Percentiles rank a stretch among this genome's conserved stretches.
These are phyloP conservation scores for Antheraea mylitta DNA, from an alignment of 1,140 invertebrate genomes.

Conservation along the genomic window DNA sequence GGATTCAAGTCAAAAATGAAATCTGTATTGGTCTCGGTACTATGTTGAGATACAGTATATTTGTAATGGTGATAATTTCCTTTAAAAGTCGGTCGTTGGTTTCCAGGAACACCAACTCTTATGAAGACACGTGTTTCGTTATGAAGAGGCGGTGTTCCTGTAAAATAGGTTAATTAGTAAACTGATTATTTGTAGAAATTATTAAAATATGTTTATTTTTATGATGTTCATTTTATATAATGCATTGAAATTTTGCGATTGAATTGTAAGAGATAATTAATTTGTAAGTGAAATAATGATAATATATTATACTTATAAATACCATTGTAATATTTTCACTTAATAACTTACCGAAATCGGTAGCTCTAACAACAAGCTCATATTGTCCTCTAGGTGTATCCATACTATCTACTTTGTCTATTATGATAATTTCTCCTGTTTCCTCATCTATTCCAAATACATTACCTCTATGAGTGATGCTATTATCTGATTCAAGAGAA, in stretches of 20 bases:
- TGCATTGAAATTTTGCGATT: too few species aligned
- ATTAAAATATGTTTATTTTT: not conserved
- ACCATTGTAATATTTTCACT: not conserved
- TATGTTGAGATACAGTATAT: constrained; percentile 50
- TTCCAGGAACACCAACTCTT: constrained; percentile 87
- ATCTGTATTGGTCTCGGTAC: constrained; percentile 56
- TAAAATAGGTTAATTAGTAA: constrained; percentile 16
- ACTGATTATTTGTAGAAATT: not conserved
- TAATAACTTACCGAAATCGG: constrained; percentile 81
- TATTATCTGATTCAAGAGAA: constrained; percentile 84
- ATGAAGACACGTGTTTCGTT: constrained; percentile 84
- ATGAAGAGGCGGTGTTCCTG: constrained; percentile 80
- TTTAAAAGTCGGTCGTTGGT: constrained; percentile 87
- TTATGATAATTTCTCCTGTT: constrained; percentile 85
- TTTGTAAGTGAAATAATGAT: too few species aligned
- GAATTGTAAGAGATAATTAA: too few species aligned
- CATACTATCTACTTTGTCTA: constrained; percentile 82
- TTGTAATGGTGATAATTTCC: constrained; percentile 82
- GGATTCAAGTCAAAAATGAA: constrained; percentile 78
- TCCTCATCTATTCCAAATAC: constrained; percentile 82
- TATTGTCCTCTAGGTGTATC: constrained; percentile 87
- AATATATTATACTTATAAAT: too few species aligned
- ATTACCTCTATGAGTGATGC: constrained; percentile 79
- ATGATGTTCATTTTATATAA: too few species aligned
- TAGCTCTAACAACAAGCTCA: constrained; percentile 84